phyloP scores from a whole-genome alignment of 2,888 invertebrate species.

The Dichetophora obliterata region DNA sequence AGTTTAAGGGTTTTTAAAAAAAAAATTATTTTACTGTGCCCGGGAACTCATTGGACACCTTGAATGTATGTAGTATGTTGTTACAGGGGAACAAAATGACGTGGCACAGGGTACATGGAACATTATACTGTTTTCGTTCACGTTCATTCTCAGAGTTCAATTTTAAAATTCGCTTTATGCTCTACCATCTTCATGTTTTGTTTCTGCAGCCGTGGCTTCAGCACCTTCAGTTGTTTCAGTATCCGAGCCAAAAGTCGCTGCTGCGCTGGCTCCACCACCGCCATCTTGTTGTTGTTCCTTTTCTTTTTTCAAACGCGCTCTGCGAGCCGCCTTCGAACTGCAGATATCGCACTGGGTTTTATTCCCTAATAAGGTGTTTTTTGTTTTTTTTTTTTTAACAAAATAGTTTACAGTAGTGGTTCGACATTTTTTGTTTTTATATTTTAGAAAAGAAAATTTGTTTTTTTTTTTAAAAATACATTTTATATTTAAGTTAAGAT shows the following conservation, averaged over 20 bases:
- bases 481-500: not conserved
- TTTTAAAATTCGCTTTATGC: not conserved
- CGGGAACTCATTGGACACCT: no score
- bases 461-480: not conserved
- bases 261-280: slow-evolving; percentile 61
- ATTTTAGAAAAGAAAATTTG: slow-evolving; percentile 26
- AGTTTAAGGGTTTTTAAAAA: no score
- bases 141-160: slow-evolving; percentile 20
- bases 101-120: slow-evolving; percentile 11
- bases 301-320: slow-evolving; percentile 77
- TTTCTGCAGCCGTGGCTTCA: slow-evolving; percentile 57
- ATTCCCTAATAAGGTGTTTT: slow-evolving; percentile 77
- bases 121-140: not conserved
- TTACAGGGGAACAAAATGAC: not conserved
- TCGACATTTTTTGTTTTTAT: slow-evolving; percentile 34
- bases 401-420: not conserved
- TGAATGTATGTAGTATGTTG: not conserved
- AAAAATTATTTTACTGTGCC: no score
- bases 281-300: slow-evolving; percentile 71
- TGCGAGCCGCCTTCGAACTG: slow-evolving; percentile 81
- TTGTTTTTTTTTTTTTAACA: slow-evolving; percentile 45
- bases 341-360: slow-evolving; percentile 90
- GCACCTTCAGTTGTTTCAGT: slow-evolving; percentile 52
- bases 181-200: slow-evolving; percentile 64
- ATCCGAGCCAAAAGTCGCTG: slow-evolving; percentile 57